phyloP scores from a whole-genome alignment of 2,113 vertebrate species.

The Microcebus griseorufus region DNA sequence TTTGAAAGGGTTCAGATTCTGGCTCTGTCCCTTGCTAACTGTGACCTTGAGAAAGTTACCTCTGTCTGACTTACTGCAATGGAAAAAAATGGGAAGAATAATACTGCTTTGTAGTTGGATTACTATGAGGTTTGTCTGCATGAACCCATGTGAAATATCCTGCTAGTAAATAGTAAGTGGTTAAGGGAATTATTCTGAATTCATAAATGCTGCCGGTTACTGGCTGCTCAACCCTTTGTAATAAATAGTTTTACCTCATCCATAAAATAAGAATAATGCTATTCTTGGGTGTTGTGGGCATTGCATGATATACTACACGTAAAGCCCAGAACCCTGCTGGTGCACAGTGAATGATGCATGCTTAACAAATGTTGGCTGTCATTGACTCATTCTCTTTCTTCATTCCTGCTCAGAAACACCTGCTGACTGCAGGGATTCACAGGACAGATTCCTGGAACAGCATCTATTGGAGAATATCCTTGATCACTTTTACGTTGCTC shows the following conservation, averaged over 20 bases:
- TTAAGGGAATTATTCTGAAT: background rate
- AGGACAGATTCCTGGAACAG: background rate
- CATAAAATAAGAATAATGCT: background rate
- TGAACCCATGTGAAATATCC: background rate
- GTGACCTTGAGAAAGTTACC: background rate
- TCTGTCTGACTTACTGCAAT: background rate
- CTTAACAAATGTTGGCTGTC: background rate
- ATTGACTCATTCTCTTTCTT: background rate
- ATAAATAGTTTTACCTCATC: background rate
- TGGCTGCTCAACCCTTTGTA: background rate
- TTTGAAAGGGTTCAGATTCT: slow-evolving; percentile 4
- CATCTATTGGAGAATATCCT: background rate
- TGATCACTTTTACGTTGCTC: background rate
- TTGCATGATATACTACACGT: background rate
- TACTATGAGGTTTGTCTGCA: background rate
- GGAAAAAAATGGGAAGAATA: background rate
- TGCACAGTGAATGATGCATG: background rate
- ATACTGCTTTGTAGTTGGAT: background rate
- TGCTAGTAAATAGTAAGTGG: background rate
- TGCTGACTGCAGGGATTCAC: background rate
- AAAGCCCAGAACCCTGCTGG: background rate
- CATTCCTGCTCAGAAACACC: background rate
- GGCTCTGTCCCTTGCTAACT: background rate
- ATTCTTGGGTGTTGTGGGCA: background rate
- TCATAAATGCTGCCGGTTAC: background rate